Evolutionary conservation across 2,888 invertebrate species (phyloP), one percentile per base, ranked within the genome.

Genomic region (Drosophila nigricruria): DNA sequence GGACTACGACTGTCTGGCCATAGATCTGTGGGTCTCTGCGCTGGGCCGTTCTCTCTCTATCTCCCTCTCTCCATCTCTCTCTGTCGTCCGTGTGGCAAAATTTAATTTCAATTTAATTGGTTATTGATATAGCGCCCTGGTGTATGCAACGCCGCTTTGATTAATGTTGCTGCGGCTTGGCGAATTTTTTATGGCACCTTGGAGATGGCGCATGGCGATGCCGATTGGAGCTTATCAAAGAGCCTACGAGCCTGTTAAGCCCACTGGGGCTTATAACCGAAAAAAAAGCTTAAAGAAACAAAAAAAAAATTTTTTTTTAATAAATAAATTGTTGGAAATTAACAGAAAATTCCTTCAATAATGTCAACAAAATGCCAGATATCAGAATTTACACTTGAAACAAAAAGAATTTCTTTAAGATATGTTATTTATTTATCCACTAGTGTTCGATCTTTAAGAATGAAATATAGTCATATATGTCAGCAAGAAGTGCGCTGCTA

Each of bases 21-120:
- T 50, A 56, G 53, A 60, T 73, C 59, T 61, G 60, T 36, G 38
- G 9, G 53, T 47, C 64, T 53, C 65, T 64, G 20, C 49, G 34
- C 57, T 59, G 57, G 36, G 47, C 45, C 57, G 42, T 50, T 32
- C 40, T 32, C 54, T 25, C 66, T 53, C 30, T 52, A 52, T 16
- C 34, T 16, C 32, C 1, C 23, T 9, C 52, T 14, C 34, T 23
- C 9, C 0, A 34, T 23, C 18, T 32, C 9, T 0, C 32, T 53
- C 52, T 58, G 58, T 27, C 61, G 60, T 36, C 63, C 61, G 73
- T 64, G 70, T 62, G 85, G 89, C 77, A 70, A 84, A 89, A 84
- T 84, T 84, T 84, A 84, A 84, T 84, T 84, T 84, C 89, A 84
- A 84, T 89, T 84, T 89, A 84, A 84, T 84, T 84, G 84, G 84